Conservation (phyloP, 35 echinoderm and acorn worm species). For the Heliocidaris erythrogramma region DNA sequence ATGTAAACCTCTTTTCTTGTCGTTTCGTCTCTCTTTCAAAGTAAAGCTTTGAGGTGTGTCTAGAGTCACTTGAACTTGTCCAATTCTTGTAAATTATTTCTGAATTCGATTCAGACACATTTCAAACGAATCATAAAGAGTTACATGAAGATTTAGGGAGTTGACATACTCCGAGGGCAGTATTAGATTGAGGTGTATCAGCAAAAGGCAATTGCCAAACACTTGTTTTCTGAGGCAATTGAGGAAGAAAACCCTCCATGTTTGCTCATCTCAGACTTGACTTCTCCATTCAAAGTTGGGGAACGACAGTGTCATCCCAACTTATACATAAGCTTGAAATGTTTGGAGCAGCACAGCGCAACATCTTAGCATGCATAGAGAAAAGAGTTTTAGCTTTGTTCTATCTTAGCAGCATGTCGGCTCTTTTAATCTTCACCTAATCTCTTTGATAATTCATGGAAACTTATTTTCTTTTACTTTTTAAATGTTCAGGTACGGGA, state of each 20-base stretch:
- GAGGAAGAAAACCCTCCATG: not conserved
- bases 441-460: not conserved
- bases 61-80: not conserved
- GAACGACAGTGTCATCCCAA: slow-evolving; percentile 36
- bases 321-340: not conserved
- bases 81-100: not conserved
- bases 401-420: not conserved
- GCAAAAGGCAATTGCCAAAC: too few relatives aligned
- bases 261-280: not conserved
- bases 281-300: slow-evolving; percentile 38
- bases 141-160: not conserved
- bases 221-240: not conserved
- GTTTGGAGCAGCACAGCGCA: not conserved
- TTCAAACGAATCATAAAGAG: not conserved
- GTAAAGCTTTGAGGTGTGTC: not conserved
- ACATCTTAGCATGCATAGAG: not conserved
- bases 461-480: not conserved
- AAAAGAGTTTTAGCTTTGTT: not conserved
- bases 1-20: not conserved
- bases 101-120: not conserved
- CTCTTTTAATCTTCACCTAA: not conserved
- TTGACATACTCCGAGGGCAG: not conserved
- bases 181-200: not conserved
- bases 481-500: not conserved
- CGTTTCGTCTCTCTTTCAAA: not conserved